phyloP scores from a whole-genome alignment of 1,140 invertebrate genomes.

The Artemia franciscana region DNA sequence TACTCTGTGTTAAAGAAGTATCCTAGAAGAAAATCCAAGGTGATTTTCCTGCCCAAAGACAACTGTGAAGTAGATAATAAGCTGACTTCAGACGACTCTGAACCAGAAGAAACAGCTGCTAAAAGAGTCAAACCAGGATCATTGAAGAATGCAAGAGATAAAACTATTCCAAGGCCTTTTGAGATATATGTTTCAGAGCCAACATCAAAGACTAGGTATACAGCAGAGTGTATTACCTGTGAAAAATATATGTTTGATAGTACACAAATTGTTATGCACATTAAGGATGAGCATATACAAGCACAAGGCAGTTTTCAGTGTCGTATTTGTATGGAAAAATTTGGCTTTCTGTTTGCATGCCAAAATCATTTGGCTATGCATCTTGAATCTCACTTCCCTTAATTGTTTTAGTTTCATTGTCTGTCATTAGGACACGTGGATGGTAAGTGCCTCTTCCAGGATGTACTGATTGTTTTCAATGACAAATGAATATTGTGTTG shows the following conservation, averaged over 20 bases:
- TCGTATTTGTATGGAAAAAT: not conserved
- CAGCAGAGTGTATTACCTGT: not conserved
- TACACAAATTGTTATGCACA: not conserved
- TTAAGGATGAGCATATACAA: not conserved
- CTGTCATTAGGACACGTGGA: no score
- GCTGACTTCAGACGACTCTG: no score
- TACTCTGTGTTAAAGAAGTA: no score
- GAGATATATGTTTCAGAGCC: not conserved
- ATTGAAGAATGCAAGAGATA: not conserved
- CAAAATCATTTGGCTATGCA: not conserved
- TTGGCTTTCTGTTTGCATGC: not conserved
- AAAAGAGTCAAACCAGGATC: no score
- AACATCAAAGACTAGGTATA: not conserved
- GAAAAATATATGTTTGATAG: not conserved
- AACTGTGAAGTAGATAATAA: no score
- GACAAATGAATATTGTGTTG: no score
- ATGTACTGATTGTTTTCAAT: no score
- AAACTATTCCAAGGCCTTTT: not conserved
- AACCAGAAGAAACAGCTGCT: no score
- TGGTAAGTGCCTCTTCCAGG: no score
- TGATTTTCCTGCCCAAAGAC: no score
- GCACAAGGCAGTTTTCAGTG: not conserved
- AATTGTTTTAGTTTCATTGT: not conserved
- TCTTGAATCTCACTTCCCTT: not conserved
- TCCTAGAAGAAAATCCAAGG: no score